phyloP scores from a whole-genome alignment of 2,113 vertebrate species.

The Mustela nigripes region DNA sequence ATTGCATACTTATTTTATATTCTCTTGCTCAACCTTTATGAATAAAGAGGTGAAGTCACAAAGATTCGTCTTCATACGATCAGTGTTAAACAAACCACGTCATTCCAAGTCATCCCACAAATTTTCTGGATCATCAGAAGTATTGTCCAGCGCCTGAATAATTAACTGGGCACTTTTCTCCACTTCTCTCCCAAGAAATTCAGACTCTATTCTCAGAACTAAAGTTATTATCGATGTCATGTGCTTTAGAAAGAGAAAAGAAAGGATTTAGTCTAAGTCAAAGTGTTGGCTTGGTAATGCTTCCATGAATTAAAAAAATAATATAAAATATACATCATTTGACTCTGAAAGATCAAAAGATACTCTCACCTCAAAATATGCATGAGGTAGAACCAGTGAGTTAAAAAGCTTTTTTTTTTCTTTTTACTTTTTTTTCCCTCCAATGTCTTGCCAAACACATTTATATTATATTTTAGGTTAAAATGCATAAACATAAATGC shows the following conservation, averaged over 20 bases:
- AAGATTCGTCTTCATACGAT: not conserved
- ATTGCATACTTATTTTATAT: not conserved
- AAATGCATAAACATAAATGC: slow-evolving; percentile 23
- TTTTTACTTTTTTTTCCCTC: not conserved
- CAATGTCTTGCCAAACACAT: slow-evolving; percentile 37
- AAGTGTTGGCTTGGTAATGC: slow-evolving; percentile 59
- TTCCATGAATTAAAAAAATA: slow-evolving; percentile 76
- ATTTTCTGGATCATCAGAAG: not conserved
- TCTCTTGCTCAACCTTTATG: not conserved
- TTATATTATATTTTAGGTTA: slow-evolving; percentile 73
- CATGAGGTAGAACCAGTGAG: slow-evolving; percentile 41
- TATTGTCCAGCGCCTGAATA: not conserved
- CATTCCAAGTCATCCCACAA: not conserved
- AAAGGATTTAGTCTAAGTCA: slow-evolving; percentile 54
- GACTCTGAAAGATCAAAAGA: slow-evolving; percentile 59
- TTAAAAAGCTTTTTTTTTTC: not conserved
- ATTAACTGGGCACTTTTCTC: slow-evolving; percentile 12
- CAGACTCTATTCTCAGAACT: slow-evolving; percentile 1
- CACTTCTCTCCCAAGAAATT: not conserved
- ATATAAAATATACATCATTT: slow-evolving; percentile 53
- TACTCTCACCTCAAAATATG: slow-evolving; percentile 67
- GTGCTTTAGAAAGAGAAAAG: slow-evolving; percentile 45
- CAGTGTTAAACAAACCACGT: not conserved
- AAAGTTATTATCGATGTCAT: not conserved
- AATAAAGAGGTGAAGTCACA: not conserved